Base-by-base conservation (phyloP, 2,797 vertebrate species). In the Otolemur crassicaudatus region DNA sequence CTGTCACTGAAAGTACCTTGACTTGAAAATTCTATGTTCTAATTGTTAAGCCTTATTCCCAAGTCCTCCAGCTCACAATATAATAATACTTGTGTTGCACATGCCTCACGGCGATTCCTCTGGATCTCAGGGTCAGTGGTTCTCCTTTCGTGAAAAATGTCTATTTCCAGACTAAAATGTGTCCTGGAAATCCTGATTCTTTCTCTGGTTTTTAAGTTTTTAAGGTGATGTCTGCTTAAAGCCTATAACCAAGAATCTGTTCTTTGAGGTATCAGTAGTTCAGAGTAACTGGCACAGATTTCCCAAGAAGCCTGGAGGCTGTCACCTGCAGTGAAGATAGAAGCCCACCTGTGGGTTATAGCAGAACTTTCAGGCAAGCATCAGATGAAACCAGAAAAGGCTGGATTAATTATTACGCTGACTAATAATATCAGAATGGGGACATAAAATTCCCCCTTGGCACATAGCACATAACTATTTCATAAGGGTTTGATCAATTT, bases 31-130 rank as follows among this genome's bases (percentile, higher is more conserved):
- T 31, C n/a, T 61, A 0, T 19, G 3, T 27, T 9, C 16, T 56
- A 4, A 70, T 4, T 40, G 16, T 37, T 25, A 37, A 31, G 6
- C 8, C 37, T 70, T 20, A 7, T 19, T 25, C n/a, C 29, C 11
- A n/a, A 2, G 16, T 27, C 12, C 25, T 29, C 53, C 49, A 46
- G 34, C 12, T 76, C 11, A 40, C 25, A 6, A 31, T 16, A 25
- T 3, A 17, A 0, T 0, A 3, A 67, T 23, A 4, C 2, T n/a
- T 46, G 3, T 10, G 37, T 17, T 31, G 16, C 8, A 7, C 20
- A 9, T 90, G 12, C 56, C 7, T 53, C 49, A 53, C 1, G 5
- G 23, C 56, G 16, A 11, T 58, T 49, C 19, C 60, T 27, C 63
- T 46, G 16, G 27, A 75, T 60, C 34, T 67, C 34, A 43, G 34